Conservation (phyloP, 2,113 vertebrate genomes). For the Excalfactoria chinensis region DNA sequence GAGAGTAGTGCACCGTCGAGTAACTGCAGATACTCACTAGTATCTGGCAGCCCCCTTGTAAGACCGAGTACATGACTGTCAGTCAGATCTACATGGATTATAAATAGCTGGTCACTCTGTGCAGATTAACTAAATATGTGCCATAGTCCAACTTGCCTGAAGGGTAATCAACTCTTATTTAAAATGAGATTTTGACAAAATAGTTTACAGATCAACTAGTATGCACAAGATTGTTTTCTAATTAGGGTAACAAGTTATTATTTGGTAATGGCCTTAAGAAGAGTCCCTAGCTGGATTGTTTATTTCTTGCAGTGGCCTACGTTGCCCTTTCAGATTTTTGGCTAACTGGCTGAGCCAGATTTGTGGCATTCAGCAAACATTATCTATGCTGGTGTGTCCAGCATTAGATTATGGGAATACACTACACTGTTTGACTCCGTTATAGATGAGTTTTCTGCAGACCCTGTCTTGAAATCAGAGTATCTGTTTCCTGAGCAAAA, state of each 20-base stretch:
- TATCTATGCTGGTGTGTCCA: accelerated
- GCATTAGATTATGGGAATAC: neutral
- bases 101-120: neutral
- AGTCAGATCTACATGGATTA: neutral
- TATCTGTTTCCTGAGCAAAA: too few species aligned
- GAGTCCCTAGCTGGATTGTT: neutral
- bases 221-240: neutral
- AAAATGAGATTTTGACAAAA: neutral
- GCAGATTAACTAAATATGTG: neutral
- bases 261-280: neutral
- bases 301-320: neutral
- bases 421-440: neutral
- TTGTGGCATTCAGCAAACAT: neutral
- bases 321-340: neutral
- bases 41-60: neutral
- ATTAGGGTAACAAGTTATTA: neutral
- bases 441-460: neutral
- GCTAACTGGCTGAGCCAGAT: neutral
- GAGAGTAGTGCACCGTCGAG: neutral
- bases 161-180: neutral
- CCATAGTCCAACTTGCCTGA: neutral
- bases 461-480: neutral
- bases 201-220: neutral
- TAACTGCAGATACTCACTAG: accelerated
- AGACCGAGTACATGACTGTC: neutral